Conservation (phyloP, 2,888 invertebrate genomes). For the Crocallis elinguaria region DNA sequence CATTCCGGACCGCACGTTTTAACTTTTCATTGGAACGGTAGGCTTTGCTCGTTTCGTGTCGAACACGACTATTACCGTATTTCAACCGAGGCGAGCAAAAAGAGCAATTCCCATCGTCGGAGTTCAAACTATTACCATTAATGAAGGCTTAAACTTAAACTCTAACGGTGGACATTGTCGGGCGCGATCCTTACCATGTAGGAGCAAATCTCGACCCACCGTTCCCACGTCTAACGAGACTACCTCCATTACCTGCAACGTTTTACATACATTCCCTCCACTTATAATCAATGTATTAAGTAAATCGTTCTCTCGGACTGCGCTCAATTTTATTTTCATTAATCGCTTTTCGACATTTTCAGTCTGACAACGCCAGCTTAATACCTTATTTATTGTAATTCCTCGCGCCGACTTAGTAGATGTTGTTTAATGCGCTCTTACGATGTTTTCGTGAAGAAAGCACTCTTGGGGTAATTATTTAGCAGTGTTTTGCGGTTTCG, state of each 20-base stretch:
- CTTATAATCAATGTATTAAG: constrained; percentile 82
- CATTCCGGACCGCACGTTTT: constrained; percentile 36
- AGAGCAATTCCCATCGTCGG: constrained; percentile 69
- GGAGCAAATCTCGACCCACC: constrained; percentile 50
- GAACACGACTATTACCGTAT: constrained; percentile 64
- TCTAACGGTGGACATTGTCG: constrained; percentile 79
- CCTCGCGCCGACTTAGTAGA: constrained; percentile 71
- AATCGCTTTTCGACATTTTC: constrained; percentile 77
- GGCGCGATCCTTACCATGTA: constrained; percentile 72
- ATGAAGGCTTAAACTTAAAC: constrained; percentile 73
- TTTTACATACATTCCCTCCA: constrained; percentile 78
- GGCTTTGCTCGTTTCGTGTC: constrained; percentile 42
- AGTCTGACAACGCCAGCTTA: constrained; percentile 69
- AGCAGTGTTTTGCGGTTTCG: constrained; percentile 81
- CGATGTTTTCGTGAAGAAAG: constrained; percentile 80
- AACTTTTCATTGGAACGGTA: constrained; percentile 38
- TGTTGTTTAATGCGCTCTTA: constrained; percentile 72
- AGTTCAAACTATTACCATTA: constrained; percentile 78
- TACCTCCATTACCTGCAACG: constrained; percentile 76
- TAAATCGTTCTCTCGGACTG: constrained; percentile 74
- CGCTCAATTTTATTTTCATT: constrained; percentile 78
- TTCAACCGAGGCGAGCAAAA: constrained; percentile 62
- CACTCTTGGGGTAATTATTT: constrained; percentile 77
- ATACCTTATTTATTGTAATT: constrained; percentile 80
- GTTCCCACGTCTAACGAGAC: constrained; percentile 84